Conservation (phyloP, 2,113 vertebrate genomes). For the Agelaius phoeniceus region DNA sequence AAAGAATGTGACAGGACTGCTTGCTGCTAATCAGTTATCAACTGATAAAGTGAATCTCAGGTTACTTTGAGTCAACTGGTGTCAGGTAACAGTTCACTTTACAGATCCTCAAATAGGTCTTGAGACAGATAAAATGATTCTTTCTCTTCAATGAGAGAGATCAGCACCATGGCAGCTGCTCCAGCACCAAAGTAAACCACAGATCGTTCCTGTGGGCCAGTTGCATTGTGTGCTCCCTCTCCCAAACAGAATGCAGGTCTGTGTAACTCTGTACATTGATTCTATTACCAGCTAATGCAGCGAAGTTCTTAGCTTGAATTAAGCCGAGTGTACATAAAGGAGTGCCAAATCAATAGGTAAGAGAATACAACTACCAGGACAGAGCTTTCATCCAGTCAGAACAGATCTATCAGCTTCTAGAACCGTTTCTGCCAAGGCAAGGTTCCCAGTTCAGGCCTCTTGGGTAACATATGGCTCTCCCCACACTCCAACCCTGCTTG, state of each 20-base stretch:
- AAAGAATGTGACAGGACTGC: not conserved
- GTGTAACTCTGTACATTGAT: not conserved
- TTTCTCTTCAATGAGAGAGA: not conserved
- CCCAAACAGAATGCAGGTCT: not conserved
- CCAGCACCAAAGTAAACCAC: not conserved
- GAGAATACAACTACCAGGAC: not conserved
- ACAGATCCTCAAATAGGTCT: not conserved
- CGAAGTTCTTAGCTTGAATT: conserved; percentile 23
- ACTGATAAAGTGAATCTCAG: conserved; percentile 31
- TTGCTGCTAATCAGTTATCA: conserved; percentile 10
- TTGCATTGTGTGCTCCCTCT: not conserved
- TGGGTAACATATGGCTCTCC: not conserved
- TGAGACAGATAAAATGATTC: not conserved
- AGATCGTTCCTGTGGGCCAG: not conserved
- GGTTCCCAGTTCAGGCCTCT: not conserved
- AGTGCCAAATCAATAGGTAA: conserved; percentile 27
- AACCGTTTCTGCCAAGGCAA: not conserved
- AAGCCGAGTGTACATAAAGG: conserved; percentile 8
- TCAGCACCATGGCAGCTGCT: not conserved
- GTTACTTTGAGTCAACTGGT: conserved; percentile 24
- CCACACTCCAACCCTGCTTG: not conserved
- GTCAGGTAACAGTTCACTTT: conserved; percentile 22
- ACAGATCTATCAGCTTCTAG: conserved; percentile 4
- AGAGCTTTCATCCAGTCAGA: not conserved
- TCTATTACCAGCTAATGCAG: conserved; percentile 5